Evolutionary conservation across 2,797 vertebrate genomes (phyloP).

Genomic region (Squalus acanthias): DNA sequence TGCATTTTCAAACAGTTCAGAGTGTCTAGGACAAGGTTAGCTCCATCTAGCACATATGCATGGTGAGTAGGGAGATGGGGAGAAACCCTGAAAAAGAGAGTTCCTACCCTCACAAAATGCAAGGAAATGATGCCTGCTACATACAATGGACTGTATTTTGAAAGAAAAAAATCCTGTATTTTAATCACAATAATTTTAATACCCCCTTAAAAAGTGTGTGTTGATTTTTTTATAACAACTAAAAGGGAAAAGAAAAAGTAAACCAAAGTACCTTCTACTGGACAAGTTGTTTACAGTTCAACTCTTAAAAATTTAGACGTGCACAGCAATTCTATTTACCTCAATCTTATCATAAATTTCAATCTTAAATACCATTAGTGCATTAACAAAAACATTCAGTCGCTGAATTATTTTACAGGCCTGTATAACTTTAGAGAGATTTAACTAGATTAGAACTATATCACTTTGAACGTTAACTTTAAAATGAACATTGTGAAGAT

Average conservation of each 20-base stretch:
- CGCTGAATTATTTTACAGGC: neutral
- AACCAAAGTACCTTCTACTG: neutral
- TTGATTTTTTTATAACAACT: neutral
- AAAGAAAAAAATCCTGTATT: neutral
- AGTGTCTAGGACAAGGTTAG: neutral
- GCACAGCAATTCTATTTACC: neutral
- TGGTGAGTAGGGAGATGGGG: neutral
- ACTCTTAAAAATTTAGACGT: neutral
- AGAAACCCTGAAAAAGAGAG: neutral
- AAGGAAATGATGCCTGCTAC: neutral
- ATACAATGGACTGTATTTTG: neutral
- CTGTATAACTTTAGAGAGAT: neutral
- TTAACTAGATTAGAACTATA: slow-evolving; percentile 2
- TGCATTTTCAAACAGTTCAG: neutral
- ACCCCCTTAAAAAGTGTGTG: neutral
- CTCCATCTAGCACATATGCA: neutral
- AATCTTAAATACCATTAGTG: neutral
- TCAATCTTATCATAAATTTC: neutral
- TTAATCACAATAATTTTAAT: neutral
- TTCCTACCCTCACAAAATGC: neutral
- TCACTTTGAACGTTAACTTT: slow-evolving; percentile 8
- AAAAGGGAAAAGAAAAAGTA: neutral
- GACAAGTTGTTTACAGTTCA: neutral
- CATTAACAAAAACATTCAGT: neutral
- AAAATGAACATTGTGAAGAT: neutral